Evolutionary conservation across 2,888 invertebrate species (phyloP), one percentile per base, ranked within the genome.

Genomic region (Eupeodes luniger): DNA sequence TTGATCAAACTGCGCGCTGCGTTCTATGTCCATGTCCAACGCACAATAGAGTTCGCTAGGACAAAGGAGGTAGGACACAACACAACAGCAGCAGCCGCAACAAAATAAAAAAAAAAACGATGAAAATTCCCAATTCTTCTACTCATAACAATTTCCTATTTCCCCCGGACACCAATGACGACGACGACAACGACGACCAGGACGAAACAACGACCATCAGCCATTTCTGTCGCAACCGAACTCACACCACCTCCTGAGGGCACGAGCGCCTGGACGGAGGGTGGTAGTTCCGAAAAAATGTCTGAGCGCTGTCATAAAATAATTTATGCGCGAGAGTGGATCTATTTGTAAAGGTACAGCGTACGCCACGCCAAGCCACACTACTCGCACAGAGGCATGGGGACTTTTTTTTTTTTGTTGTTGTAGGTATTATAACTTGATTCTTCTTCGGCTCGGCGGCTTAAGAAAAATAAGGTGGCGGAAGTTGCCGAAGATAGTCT

Each of bases 101-200:
- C 5, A 62, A 59, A 11, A 16, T n/a, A 64, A 70, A 83, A 81
- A 77, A 4, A 40, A 40, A 40, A 62, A 62, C 5, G 11, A 40
- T 62, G 16, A 72, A 74, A 80, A 81, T 78, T 74, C 77, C 77
- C 88, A 85, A 88, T 88, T 88, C 78, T 81, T 85, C 75, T 78
- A 78, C 88, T 85, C 88, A 88, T 88, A 88, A 88, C 88, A 88
- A 88, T 88, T 88, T 88, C 88, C 88, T 88, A 81, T 84, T 87
- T 81, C 80, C 87, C 77, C 87, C 84, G 84, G 85, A 84, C 81
- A 81, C 55, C 69, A 81, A 55, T 40, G 74, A 74, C 67, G 72
- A 19, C 19, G 19, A 19, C 19, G 19, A 19, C 19, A 19, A 19
- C 19, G 19, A 19, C 19, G 19, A 19, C 19, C 19, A 19, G 19